Conservation (phyloP, 2,888 invertebrate genomes). For the Sipha maydis region DNA sequence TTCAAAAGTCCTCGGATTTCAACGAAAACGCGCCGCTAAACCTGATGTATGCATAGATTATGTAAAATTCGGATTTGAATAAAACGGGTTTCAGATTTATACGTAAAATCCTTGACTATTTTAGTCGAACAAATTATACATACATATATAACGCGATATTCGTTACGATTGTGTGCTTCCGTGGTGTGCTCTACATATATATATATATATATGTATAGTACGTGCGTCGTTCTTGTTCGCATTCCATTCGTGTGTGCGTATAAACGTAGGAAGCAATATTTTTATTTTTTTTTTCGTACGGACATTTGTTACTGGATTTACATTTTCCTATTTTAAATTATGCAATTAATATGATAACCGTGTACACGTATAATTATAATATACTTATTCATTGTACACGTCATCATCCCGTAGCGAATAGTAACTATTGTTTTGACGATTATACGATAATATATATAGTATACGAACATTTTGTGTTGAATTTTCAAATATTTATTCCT, state of each 20-base stretch:
- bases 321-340: background rate
- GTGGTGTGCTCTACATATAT: background rate
- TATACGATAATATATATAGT: too few relatives aligned
- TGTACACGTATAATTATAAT: background rate
- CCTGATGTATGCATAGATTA: background rate
- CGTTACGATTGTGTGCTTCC: background rate
- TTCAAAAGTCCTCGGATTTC: background rate
- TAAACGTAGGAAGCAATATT: background rate
- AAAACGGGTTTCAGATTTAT: background rate
- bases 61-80: conserved; percentile 8
- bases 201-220: background rate
- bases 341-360: background rate
- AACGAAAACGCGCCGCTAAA: background rate
- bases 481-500: background rate
- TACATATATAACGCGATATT: background rate
- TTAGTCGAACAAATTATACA: background rate
- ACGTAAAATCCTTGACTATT: background rate
- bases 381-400: background rate
- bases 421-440: background rate
- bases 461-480: background rate
- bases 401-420: background rate
- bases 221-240: background rate
- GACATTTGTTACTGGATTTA: background rate
- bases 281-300: background rate
- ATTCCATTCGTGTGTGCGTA: background rate